Base-by-base conservation (phyloP, 2,888 invertebrate species). In the Scotopteryx bipunctaria region DNA sequence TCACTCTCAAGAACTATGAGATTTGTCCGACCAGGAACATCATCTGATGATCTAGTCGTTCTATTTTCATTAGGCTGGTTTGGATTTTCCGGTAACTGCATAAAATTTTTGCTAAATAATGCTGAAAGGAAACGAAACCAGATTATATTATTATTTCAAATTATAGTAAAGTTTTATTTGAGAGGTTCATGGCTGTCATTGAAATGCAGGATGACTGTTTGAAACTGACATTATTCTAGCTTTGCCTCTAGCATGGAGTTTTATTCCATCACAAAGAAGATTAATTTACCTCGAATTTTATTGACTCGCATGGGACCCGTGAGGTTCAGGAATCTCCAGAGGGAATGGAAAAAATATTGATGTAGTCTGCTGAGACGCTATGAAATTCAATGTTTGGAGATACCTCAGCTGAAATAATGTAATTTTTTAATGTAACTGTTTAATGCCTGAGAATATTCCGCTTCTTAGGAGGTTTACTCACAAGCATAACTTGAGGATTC, bases 341-440 rank as follows among this genome's bases (percentile, higher is more conserved):
- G 83, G 82, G 49, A 82, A 74, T 8, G 83, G 81, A 48, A 81
- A 83, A n/a, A 83, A 21, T 53, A 83, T 62, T 6, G 81, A 65
- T 1, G 76, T 73, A 2, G 21, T 32, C 48, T 78, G 75, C 44
- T 78, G 62, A 1, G 76, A 52, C 37, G 79, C 76, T 33, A 83
- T 74, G 50, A 57, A 64, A 52, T 74, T 78, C 9, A 83, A 63
- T 3, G 82, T 78, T 69, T 83, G 81, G 27, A 83, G 65, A 59
- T 83, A 83, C 65, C 78, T 69, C 9, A 83, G 61, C 83, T 83
- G 73, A 55, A 82, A 81, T 19, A 19, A 19, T 2, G 6, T n/a
- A 19, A 19, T 1, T 5, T 19, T 5, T 19, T 19, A 19, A 4
- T 19, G 6, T 5, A 19, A 1, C 5, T 19, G 19, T 6, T 19